Base-by-base conservation (phyloP, 2,888 invertebrate species). In the Girardia tigrina region DNA sequence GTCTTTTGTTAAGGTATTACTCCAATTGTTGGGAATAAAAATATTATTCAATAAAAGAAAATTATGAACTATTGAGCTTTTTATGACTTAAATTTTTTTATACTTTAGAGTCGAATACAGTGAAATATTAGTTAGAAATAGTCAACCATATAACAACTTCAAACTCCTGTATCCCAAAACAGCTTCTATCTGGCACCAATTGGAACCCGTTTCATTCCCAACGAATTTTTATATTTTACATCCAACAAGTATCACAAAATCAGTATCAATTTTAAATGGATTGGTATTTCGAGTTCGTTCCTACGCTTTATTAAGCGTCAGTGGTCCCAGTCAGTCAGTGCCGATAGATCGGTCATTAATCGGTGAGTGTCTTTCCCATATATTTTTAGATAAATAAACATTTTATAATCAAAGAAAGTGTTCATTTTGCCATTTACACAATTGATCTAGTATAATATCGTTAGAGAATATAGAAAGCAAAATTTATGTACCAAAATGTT, bases 251-350 rank as follows among this genome's bases (percentile, higher is more conserved):
- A 56, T 56, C 56, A 56, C 23, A 56, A 56, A 56, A n/a, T 8
- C 56, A 20, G 56, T 56, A 20, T 56, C 36, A 8, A 36, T 16
- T 16, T n/a, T 72, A 6, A 28, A 26, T 20, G 72, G 72, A 26
- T 28, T 72, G 8, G 28, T 26, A n/a, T 72, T 72, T 27, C 72
- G 72, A 27, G 72, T 72, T 26, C n/a, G 72, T 6, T 26, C 72
- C 4, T 72, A 72, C n/a, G 72, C 72, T 6, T n/a, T 72, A 16
- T n/a, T 72, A 28, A 26, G 26, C 28, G 23, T 72, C 27, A 72
- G 72, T 27, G 6, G 6, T 8, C 72, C 72, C 4, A 72, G 72
- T 26, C 27, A 20, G n/a, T 72, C 72, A 27, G 36, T 36, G 36
- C 36, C 36, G 16, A 36, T 36, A 12, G 36, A 36, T 36, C 8